phyloP scores from a whole-genome alignment of 1,140 invertebrate genomes.

The Papilio polytes region DNA sequence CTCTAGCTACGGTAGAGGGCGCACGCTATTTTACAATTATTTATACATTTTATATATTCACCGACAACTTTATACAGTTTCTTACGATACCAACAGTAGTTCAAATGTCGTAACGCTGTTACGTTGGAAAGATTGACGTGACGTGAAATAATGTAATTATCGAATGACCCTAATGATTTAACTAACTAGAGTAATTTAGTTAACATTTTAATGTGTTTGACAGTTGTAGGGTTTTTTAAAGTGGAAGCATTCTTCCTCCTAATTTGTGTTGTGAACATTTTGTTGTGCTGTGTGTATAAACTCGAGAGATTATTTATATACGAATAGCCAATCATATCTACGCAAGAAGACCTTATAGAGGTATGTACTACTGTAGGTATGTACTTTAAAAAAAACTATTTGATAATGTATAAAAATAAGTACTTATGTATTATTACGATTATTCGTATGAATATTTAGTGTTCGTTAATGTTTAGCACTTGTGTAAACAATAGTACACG shows the following conservation, averaged over 20 bases:
- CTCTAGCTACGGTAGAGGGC: background rate
- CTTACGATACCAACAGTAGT: slow-evolving; percentile 6
- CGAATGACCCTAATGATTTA: background rate
- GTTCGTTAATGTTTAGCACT: no score
- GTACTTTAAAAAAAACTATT: background rate
- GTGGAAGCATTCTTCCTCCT: background rate
- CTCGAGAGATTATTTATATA: no score
- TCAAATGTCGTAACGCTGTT: slow-evolving; percentile 19
- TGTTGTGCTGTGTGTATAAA: background rate
- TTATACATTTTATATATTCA: slow-evolving; percentile 23
- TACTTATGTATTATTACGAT: no score
- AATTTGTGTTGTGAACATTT: background rate
- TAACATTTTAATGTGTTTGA: background rate
- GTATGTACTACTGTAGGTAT: no score
- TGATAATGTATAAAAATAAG: background rate
- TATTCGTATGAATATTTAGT: no score
- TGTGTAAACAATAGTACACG: no score
- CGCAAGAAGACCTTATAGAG: background rate
- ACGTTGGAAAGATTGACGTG: background rate
- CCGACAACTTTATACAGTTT: slow-evolving; percentile 15
- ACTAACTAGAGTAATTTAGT: background rate
- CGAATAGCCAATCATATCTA: background rate
- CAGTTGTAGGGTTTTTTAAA: background rate
- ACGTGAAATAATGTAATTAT: background rate
- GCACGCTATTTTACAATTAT: slow-evolving; percentile 35